Percentiles rank a stretch among this genome's conserved stretches.
phyloP scores from a whole-genome alignment of 1,140 invertebrate species.

The Agraylea sexmaculata region DNA sequence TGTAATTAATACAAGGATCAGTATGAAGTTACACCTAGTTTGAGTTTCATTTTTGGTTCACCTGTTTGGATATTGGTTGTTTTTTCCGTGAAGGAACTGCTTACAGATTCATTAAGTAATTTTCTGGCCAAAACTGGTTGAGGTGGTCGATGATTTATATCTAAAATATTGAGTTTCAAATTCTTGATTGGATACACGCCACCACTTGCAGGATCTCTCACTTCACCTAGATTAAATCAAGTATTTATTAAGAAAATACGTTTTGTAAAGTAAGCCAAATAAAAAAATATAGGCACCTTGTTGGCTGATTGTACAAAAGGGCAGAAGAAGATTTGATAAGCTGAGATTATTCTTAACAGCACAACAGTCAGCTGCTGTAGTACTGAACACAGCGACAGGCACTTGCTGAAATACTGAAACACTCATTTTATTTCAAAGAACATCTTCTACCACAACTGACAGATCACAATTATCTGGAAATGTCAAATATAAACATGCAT shows the following conservation, averaged over 20 bases:
- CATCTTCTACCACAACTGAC: too few relatives aligned
- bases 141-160: slow-evolving; percentile 70
- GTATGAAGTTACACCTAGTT: slow-evolving; percentile 10
- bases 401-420: too few relatives aligned
- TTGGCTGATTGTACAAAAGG: slow-evolving; percentile 67
- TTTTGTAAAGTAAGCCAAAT: slow-evolving; percentile 4
- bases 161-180: slow-evolving; percentile 67
- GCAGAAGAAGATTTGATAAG: slow-evolving; percentile 82
- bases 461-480: too few relatives aligned
- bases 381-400: slow-evolving; percentile 77
- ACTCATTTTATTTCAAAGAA: too few relatives aligned
- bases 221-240: slow-evolving; percentile 49
- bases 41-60: slow-evolving; percentile 15
- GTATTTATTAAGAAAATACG: slow-evolving; percentile 13
- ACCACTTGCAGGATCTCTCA: slow-evolving; percentile 75
- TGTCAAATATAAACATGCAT: too few relatives aligned
- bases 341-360: slow-evolving; percentile 85
- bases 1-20: slow-evolving; percentile 21
- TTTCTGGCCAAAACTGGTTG: slow-evolving; percentile 72
- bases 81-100: slow-evolving; percentile 54
- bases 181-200: slow-evolving; percentile 59
- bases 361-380: slow-evolving; percentile 64
- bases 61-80: slow-evolving; percentile 24
- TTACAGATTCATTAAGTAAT: slow-evolving; percentile 77
- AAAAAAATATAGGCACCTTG: slow-evolving; percentile 50